Evolutionary conservation across 92 coral and sea anemone species (phyloP), one percentile per base, ranked within the genome.

Genomic region (Montipora capitata): DNA sequence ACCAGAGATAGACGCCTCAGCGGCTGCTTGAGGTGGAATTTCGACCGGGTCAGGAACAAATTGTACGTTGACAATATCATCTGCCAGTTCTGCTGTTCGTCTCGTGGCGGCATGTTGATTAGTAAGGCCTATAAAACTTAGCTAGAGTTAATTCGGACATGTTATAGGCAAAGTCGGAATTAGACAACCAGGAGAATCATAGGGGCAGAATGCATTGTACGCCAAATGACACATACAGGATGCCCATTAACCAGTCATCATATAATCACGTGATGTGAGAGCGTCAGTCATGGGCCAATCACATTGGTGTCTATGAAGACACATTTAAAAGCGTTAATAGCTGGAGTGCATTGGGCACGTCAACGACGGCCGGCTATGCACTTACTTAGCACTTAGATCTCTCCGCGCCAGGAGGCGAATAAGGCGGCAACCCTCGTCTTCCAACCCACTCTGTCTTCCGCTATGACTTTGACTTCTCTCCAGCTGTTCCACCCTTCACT

Each of bases 1-100:
- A 75, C 80, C 27, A 45, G 80, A 75, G 1, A 63, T 75, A 75
- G 80, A 75, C 80, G 80, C 65, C 80, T 75, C 80, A 75, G 43
- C 0, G 40, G 63, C 80, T 35, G 65, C 80, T 75, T 75, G 80
- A 49, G 80, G 80, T 43, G 80, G 43, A 52, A 65, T 66, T 38
- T 80, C 58, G 85, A 65, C 85, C 71, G 61, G 59, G 75, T 80
- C 85, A 80, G 85, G 85, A 80, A 68, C 73, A 80, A 68, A 75
- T 75, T 75, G 80, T 4, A 75, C 80, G 64, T 75, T 44, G 80
- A 75, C 65, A 20, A 64, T 80, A 61, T 80, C 73, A 67, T 80
- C 72, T 15, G n/a, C n/a, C n/a, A n/a, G n/a, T n/a, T n/a, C n/a
- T n/a, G n/a, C n/a, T n/a, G n/a, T n/a, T n/a, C n/a, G n/a, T n/a